Base-by-base conservation (phyloP, 2,797 vertebrate genomes). In the Acipenser oxyrinchus region DNA sequence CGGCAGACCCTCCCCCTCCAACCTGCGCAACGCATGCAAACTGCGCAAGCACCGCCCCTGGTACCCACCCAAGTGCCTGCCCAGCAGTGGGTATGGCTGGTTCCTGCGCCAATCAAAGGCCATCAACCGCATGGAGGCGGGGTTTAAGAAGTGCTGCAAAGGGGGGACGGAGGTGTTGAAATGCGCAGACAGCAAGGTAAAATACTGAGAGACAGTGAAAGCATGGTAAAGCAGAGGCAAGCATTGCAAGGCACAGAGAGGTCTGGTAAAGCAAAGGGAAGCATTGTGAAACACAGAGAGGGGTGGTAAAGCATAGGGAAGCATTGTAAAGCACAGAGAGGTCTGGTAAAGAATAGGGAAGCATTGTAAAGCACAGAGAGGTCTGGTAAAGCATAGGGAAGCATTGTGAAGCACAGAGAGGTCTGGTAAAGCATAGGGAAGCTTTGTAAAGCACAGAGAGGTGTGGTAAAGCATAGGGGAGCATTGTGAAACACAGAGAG, bases 61-160 rank as follows among this genome's bases (percentile, higher is more conserved):
- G 10, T 86, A 83, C 60, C 37, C 11, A 1, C 11, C 70, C 57
- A 82, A 70, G 48, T 88, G 87, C 68, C 69, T 88, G 51, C 70
- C 78, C 4, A 37, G 8, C 7, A 58, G 6, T 4, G 78, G 77
- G 64, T 77, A 78, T 6, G 51, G 75, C 8, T 66, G 65, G 72
- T 53, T 88, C 70, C 71, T 70, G n/a, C 81, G 7, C 18, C 82
- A 86, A 67, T 77, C 78, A 1, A 89, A 85, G 23, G 76, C 86
- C 7, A 68, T 90, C 62, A 89, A 91, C 67, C 80, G 69, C 0
- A 76, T 81, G 1, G 88, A 90, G 64, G 82, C 72, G 69, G 70
- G 69, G 64, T 86, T 84, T 73, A 79, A 81, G 64, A 71, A 68
- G 8, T 92, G 90, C 74, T 92, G 90, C 76, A 85, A 74, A 70